phyloP scores from a whole-genome alignment of 2,113 vertebrate genomes.

The Gallinago paraguaiae region DNA sequence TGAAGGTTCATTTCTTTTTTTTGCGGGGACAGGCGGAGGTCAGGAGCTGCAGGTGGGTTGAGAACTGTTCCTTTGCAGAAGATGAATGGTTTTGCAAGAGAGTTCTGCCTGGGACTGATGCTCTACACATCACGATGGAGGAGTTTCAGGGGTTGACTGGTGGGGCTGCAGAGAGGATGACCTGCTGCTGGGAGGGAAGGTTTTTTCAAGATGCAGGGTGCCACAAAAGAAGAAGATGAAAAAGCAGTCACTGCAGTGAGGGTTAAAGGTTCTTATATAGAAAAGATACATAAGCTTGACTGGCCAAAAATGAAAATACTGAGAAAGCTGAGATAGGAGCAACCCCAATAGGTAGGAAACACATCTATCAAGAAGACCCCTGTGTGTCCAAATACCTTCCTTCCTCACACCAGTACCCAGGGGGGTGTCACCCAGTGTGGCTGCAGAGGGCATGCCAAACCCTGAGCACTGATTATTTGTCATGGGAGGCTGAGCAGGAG shows the following conservation, averaged over 20 bases:
- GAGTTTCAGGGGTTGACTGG: neutral
- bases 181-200: neutral
- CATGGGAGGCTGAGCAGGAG: neutral
- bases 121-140: fast-evolving
- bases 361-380: neutral
- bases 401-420: fast-evolving
- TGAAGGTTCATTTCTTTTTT: neutral
- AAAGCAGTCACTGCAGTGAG: neutral
- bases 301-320: neutral
- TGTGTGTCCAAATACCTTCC: neutral
- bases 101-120: neutral
- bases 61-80: neutral
- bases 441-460: neutral
- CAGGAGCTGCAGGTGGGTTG: neutral
- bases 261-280: neutral
- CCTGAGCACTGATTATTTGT: neutral
- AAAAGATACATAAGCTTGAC: neutral
- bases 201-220: neutral
- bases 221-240: neutral
- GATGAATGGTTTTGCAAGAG: neutral
- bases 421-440: neutral
- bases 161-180: neutral
- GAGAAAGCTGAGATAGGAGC: neutral
- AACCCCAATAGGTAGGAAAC: neutral
- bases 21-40: neutral